Base-by-base conservation (phyloP, 2,888 invertebrate species). In the Bellardia bayeri region DNA sequence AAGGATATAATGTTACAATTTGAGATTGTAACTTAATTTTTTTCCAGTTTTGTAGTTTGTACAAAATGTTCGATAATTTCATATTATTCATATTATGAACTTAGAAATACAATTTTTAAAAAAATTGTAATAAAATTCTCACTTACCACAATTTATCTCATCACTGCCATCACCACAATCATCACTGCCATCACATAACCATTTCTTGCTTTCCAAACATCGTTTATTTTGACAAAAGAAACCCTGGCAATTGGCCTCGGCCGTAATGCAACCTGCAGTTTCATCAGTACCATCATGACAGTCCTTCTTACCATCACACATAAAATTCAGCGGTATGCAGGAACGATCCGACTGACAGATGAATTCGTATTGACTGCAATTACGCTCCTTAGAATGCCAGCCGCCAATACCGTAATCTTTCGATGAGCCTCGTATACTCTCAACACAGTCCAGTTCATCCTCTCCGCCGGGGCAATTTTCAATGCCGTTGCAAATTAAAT, bases 211-310 rank as follows among this genome's bases (percentile, higher is more conserved):
- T 9, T 94, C 94, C 64, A 95, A 91, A 89, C 95, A 96, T 64
- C 94, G 94, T 9, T 94, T 94, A 89, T 95, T 95, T 13, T 92
- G 92, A 89, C 97, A 97, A 30, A 93, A 92, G 91, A 96, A 97
- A 0, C 95, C 96, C 30, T 94, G 94, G 91, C 97, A 97, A 0
- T 93, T 93, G 0, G 93, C 88, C 83, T 91, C 91, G 1, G 93
- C 91, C 23, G 90, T 90, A 2, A 92, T 91, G 88, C 95, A 95
- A 1, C 93, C 94, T 11, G 87, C 89, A 0, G 84, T 61, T 92
- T 97, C 97, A 90, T 97, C 97, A 0, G 96, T 96, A 63, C 93
- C 94, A 92, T 98, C 98, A 0, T 91, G 89, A 91, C 98, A 98
- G 92, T 98, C 97, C 6, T 93, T 92, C 9, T 95, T 94, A 0